phyloP scores from a whole-genome alignment of 2,113 vertebrate species.

The Tachycineta bicolor region DNA sequence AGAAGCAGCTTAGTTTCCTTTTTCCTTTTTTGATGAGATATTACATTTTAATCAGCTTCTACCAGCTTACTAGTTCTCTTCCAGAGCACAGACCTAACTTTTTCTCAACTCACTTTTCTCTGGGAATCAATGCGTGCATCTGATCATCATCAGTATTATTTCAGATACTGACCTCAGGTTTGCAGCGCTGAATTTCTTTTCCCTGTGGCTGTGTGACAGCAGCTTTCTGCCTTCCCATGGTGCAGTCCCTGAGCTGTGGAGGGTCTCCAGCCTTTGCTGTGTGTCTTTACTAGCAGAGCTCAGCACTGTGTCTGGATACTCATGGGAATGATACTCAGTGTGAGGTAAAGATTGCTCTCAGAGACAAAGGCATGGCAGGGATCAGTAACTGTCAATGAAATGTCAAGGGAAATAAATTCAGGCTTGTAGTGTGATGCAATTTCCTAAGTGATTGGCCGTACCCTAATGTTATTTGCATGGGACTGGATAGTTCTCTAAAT shows the following conservation, averaged over 20 bases:
- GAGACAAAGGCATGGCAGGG: not conserved
- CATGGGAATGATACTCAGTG: rapidly evolving
- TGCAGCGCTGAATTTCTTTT: not conserved
- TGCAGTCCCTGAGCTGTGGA: not conserved
- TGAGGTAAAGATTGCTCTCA: not conserved
- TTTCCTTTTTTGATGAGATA: not conserved
- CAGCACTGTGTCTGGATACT: not conserved
- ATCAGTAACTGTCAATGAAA: not conserved
- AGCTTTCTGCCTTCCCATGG: not conserved
- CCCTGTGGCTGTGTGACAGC: not conserved
- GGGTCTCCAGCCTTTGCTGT: not conserved
- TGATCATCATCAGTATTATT: not conserved
- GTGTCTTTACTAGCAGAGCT: not conserved
- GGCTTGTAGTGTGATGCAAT: not conserved
- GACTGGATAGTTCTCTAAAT: not conserved
- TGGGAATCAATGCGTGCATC: not conserved
- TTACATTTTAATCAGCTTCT: not conserved
- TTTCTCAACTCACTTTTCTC: not conserved
- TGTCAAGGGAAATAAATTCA: not conserved
- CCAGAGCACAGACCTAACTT: not conserved
- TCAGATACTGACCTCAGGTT: not conserved
- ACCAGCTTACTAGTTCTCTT: not conserved
- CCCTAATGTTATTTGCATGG: not conserved
- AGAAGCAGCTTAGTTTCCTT: not conserved
- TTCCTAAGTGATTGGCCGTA: not conserved